phyloP scores from a whole-genome alignment of 2,113 vertebrate species.

The Indicator indicator region DNA sequence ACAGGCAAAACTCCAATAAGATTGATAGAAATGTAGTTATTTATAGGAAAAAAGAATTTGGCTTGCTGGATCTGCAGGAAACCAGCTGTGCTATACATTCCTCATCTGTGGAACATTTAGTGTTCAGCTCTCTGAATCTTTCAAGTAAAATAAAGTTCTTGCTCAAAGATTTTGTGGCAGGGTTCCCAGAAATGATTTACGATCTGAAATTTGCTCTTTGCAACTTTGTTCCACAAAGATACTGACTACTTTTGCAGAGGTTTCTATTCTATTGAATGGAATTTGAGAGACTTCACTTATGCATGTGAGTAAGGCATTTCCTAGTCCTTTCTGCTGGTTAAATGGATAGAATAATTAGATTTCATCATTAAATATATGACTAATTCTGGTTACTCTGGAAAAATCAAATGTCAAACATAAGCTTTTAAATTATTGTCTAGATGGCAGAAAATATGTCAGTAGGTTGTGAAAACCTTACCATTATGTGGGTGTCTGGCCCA shows the following conservation, averaged over 20 bases:
- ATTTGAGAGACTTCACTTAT: background rate
- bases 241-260: background rate
- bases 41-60: background rate
- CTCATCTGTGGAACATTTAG: background rate
- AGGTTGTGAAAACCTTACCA: background rate
- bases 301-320: background rate
- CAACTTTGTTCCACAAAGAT: background rate
- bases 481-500: background rate
- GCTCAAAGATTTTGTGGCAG: background rate
- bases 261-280: background rate
- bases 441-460: background rate
- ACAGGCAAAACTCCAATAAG: background rate
- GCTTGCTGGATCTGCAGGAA: background rate
- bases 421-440: background rate
- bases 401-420: background rate
- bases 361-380: background rate
- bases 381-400: background rate
- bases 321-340: background rate
- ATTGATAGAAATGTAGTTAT: background rate
- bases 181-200: constrained; percentile 9
- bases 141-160: background rate
- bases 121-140: background rate
- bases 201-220: background rate
- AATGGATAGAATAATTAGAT: background rate
- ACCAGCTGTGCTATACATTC: background rate